Base-by-base conservation (phyloP, 2,888 invertebrate genomes). In the Theodoxus fluviatilis region DNA sequence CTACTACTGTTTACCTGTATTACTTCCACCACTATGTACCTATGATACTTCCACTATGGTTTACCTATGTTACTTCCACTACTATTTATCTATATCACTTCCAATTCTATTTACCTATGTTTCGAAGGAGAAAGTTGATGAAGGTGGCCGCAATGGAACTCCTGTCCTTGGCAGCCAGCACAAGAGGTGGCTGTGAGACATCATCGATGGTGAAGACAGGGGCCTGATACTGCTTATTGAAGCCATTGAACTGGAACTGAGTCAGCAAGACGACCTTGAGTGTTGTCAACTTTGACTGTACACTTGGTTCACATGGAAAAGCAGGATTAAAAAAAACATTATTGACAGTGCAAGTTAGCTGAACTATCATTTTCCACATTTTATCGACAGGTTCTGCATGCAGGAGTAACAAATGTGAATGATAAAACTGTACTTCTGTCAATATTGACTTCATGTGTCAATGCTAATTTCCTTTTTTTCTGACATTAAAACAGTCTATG, bases 61-160 rank as follows among this genome's bases (percentile, higher is more conserved):
- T 59, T 9, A n/a, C 22, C 22, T 6, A 28, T 59, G 22, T 59
- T 4, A 31, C 28, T 18, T 18, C 31, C 9, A 18, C 55, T 7
- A 18, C 9, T 37, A 68, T 31, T 15, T 22, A 37, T 33, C 0
- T 18, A 55, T 3, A 59, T 7, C n/a, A n/a, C n/a, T n/a, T n/a
- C n/a, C n/a, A n/a, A n/a, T n/a, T n/a, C n/a, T n/a, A n/a, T n/a
- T 76, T 81, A 89, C 90, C 96, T 86, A 95, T 95, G 89, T 96
- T 96, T 88, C 94, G 94, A 38, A 95, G 89, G 76, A 96, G 90
- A 85, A 96, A 94, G 84, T 94, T 93, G 1, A 95, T 94, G 88
- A 95, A 96, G 31, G 95, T 94, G 72, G 96, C 96, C 3, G 95
- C 95, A 77, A 96, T 93, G 66, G 96, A 93, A 87, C 95, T 95